phyloP scores from a whole-genome alignment of 1,140 invertebrate species.

The Aphelenchoides avenae region DNA sequence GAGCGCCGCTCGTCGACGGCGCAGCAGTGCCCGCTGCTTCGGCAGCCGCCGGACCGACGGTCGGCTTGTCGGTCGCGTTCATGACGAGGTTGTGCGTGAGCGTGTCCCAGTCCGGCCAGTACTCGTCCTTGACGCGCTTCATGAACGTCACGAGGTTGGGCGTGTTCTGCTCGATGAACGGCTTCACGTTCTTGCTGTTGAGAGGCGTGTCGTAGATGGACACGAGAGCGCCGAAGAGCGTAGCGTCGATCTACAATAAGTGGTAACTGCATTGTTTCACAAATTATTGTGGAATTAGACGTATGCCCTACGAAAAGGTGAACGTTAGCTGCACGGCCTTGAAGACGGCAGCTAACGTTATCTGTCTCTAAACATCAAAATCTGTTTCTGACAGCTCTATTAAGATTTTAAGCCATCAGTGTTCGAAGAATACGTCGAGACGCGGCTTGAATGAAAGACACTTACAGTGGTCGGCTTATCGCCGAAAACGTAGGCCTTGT shows the following conservation, averaged over 20 bases:
- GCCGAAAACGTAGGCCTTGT: constrained; percentile 89
- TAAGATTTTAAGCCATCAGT: too few relatives aligned
- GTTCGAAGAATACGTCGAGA: too few relatives aligned
- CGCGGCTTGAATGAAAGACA: too few relatives aligned
- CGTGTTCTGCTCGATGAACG: constrained; percentile 30
- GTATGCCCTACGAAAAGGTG: too few relatives aligned
- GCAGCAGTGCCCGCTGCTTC: too few relatives aligned
- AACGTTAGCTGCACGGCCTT: too few relatives aligned
- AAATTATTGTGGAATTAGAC: neutral
- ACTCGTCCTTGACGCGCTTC: constrained; percentile 40
- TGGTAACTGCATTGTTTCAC: neutral
- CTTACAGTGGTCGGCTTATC: constrained; percentile 78
- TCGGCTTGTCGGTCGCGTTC: constrained; percentile 15
- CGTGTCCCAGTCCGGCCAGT: constrained; percentile 51
- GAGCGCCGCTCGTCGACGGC: too few relatives aligned
- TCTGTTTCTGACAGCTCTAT: too few relatives aligned
- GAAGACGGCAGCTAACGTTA: too few relatives aligned
- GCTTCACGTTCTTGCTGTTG: constrained; percentile 30
- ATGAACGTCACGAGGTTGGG: constrained; percentile 42
- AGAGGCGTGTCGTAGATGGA: constrained; percentile 37
- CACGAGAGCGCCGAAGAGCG: constrained; percentile 40
- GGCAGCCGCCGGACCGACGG: neutral
- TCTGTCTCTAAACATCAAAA: too few relatives aligned
- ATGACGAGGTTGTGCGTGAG: constrained; percentile 31
- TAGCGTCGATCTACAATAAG: constrained; percentile 35